Conservation (phyloP, 2,888 invertebrate species). For the Pseudococcus viburni region DNA sequence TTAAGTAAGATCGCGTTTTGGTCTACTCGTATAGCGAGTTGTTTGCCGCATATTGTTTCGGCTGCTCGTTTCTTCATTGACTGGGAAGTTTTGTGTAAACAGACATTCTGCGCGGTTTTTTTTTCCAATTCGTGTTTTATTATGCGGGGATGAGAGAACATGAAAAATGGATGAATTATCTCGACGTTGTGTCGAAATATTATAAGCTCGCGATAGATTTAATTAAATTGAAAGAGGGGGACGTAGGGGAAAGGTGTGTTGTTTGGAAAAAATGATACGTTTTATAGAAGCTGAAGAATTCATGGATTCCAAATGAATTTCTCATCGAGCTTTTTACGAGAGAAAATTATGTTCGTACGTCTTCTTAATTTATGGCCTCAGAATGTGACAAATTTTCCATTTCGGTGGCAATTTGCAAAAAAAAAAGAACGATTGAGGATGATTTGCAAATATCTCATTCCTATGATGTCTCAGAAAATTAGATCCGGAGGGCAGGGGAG, state of each 20-base stretch:
- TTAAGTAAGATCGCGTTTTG: neutral
- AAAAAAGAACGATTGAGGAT: no score
- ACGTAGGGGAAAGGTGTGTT: neutral
- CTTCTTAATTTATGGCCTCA: no score
- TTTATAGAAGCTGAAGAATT: no score
- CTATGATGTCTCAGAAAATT: no score
- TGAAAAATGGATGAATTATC: slow-evolving; percentile 49
- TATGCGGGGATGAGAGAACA: neutral
- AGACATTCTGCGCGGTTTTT: neutral
- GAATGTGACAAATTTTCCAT: no score
- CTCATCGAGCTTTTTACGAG: no score
- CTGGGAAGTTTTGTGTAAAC: neutral
- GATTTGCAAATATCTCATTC: no score
- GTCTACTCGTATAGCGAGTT: neutral
- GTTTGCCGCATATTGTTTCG: neutral
- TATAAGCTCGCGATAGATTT: slow-evolving; percentile 38
- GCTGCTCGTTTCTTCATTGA: neutral
- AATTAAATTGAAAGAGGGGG: slow-evolving; percentile 7
- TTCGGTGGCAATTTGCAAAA: no score
- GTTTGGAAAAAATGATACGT: no score
- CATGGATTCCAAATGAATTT: no score
- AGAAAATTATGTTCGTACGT: no score
- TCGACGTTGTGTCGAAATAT: slow-evolving; percentile 16
- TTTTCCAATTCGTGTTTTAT: neutral
- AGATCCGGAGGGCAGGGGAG: no score